phyloP scores from a whole-genome alignment of 1,140 invertebrate species.

The Drosophila nigrodunni region DNA sequence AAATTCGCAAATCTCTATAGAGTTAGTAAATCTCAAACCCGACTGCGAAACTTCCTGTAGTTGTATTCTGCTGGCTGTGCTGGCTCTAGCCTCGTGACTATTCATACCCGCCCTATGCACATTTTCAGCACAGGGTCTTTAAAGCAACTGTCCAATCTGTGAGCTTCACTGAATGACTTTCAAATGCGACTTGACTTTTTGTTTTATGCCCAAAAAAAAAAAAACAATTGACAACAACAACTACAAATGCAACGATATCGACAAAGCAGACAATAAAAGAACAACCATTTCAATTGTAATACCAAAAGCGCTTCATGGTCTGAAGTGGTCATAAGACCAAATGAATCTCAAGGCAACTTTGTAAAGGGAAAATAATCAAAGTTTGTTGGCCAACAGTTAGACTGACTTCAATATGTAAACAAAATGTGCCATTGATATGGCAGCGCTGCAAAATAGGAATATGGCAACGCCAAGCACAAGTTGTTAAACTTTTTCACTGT shows the following conservation, averaged over 20 bases:
- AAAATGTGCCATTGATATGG: not conserved
- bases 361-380: slow-evolving; percentile 11
- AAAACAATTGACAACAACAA: slow-evolving; percentile 3
- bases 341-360: slow-evolving; percentile 20
- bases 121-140: not conserved
- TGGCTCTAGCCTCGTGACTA: not conserved
- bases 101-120: not conserved
- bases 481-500: too few relatives aligned
- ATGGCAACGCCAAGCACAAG: too few relatives aligned
- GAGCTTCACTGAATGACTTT: slow-evolving; percentile 11
- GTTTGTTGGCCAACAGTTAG: not conserved
- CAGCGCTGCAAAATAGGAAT: too few relatives aligned
- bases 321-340: slow-evolving; percentile 13
- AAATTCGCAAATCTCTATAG: not conserved
- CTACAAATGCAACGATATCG: slow-evolving; percentile 14
- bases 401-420: not conserved
- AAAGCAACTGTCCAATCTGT: slow-evolving; percentile 1
- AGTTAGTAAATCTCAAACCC: not conserved
- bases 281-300: slow-evolving; percentile 26
- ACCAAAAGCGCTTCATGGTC: slow-evolving; percentile 15
- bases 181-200: slow-evolving; percentile 33
- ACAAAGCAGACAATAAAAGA: slow-evolving; percentile 4
- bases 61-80: too few relatives aligned
- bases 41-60: not conserved
- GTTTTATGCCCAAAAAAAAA: slow-evolving; percentile 31